A percentile compares a stretch with the other conserved stretches of the same genome.
Evolutionary conservation across 2,113 vertebrate species (phyloP).

Genomic region (Equus przewalskii): DNA sequence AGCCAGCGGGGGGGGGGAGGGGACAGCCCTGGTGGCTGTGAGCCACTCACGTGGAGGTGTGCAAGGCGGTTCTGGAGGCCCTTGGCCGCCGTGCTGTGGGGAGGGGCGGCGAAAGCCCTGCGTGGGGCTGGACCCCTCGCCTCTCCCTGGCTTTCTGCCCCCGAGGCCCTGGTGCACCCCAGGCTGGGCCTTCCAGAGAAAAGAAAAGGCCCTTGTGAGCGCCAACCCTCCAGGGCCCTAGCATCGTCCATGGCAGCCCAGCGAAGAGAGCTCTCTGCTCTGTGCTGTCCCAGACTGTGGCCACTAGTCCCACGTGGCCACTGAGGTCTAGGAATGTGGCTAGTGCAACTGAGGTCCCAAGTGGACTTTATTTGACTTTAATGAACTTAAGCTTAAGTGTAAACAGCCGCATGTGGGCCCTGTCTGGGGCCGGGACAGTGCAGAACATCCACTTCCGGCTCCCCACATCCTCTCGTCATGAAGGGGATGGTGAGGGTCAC

Average conservation of each 20-base stretch:
- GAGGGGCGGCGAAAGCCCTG: not conserved
- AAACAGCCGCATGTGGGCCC: fast-evolving
- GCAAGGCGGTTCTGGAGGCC: not conserved
- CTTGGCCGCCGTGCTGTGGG: not conserved
- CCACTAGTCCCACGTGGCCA: fast-evolving
- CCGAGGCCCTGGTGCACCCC: too few species aligned
- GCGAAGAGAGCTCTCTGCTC: fast-evolving
- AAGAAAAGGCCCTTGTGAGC: fast-evolving
- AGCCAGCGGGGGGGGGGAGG: fast-evolving
- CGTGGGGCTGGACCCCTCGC: fast-evolving
- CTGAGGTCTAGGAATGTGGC: not conserved
- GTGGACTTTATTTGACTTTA: not conserved
- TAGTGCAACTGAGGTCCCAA: fast-evolving
- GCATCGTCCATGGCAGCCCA: fast-evolving
- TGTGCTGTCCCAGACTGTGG: fast-evolving
- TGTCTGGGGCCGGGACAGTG: fast-evolving
- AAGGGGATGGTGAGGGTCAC: fast-evolving
- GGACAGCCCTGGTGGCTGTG: fast-evolving
- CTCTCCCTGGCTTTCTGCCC: too few species aligned
- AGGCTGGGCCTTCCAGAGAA: not conserved
- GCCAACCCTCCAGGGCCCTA: not conserved
- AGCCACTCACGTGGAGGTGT: not conserved
- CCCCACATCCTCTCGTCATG: fast-evolving
- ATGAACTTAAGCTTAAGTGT: not conserved
- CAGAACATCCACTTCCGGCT: fast-evolving